Conservation (phyloP, 2,797 vertebrate genomes). For the Eremophila alpestris region DNA sequence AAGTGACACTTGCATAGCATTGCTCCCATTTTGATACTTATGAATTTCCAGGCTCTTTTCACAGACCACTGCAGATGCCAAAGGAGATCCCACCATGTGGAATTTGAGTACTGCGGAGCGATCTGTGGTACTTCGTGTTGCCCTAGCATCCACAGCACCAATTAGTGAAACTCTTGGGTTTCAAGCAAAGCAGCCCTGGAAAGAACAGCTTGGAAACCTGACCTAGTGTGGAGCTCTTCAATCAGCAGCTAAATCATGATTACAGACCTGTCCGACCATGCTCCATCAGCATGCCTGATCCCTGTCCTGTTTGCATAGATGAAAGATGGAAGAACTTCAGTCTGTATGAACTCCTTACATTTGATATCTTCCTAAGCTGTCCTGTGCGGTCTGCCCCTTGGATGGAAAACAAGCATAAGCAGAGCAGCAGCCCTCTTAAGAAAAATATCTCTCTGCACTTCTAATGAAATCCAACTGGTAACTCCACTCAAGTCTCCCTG, state of each 20-base stretch:
- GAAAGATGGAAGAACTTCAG: neutral
- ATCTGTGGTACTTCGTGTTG: neutral
- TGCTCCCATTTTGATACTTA: neutral
- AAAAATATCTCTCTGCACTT: neutral
- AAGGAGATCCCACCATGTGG: neutral
- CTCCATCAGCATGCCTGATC: neutral
- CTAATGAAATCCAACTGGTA: neutral
- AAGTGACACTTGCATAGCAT: neutral
- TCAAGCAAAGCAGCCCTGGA: neutral
- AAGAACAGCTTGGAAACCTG: neutral
- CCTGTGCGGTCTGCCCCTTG: neutral
- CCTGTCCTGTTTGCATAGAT: fast-evolving
- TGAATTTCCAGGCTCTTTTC: neutral
- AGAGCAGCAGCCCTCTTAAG: neutral
- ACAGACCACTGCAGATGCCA: neutral
- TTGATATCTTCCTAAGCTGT: neutral
- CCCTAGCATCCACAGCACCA: neutral
- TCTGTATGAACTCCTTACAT: fast-evolving
- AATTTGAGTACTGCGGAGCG: neutral
- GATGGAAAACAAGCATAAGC: fast-evolving
- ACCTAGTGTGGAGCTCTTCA: fast-evolving
- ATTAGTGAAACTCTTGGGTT: neutral
- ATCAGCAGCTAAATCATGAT: neutral
- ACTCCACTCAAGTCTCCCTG: neutral
- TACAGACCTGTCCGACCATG: neutral